These are phyloP conservation scores for Drosophila buzzatii DNA, from an alignment of 2,888 invertebrate species.

Conservation along the genomic window DNA sequence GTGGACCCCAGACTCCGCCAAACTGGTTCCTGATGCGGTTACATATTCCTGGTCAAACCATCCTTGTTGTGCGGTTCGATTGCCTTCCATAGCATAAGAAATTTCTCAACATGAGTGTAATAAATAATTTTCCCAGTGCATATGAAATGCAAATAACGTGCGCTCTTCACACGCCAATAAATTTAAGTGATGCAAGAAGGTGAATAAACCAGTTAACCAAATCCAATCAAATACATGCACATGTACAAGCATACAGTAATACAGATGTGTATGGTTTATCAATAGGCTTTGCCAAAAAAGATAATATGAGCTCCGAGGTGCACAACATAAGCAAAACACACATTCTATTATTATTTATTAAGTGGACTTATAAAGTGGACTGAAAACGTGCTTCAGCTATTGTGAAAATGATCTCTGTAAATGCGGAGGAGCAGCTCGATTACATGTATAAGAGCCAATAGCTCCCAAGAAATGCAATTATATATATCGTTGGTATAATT, in stretches of 20 bases:
- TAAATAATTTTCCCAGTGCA: background rate
- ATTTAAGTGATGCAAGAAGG: background rate
- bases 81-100: background rate
- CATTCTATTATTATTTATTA: background rate
- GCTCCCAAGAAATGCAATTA: background rate
- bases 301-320: background rate
- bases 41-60: background rate
- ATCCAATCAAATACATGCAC: background rate
- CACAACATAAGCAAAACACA: background rate
- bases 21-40: conserved; percentile 15
- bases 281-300: background rate
- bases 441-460: too few relatives aligned
- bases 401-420: background rate
- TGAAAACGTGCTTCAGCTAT: background rate
- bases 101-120: background rate
- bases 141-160: background rate
- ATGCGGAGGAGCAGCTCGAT: background rate
- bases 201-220: background rate
- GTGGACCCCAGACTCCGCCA: conserved; percentile 11
- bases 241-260: background rate
- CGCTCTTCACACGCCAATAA: background rate
- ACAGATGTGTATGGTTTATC: background rate
- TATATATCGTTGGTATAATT: too few relatives aligned
- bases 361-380: background rate
- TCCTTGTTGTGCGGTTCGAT: background rate